phyloP scores from a whole-genome alignment of 2,113 vertebrate species.

The Ursus arctos region DNA sequence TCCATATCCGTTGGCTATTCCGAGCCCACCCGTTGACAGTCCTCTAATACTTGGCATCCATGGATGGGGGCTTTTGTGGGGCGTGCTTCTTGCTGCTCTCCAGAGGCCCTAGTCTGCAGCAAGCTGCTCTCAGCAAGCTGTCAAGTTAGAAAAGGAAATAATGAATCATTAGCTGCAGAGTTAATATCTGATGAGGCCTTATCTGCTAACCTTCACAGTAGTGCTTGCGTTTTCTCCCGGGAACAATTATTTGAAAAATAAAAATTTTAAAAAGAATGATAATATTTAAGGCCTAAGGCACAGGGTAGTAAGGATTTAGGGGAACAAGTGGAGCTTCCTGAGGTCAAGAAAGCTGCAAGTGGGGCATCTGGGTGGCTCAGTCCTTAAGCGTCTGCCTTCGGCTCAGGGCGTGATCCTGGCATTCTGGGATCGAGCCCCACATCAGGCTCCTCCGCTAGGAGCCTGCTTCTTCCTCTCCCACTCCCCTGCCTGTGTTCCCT shows the following conservation, averaged over 20 bases:
- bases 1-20: background rate
- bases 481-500: too few relatives aligned
- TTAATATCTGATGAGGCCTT: background rate
- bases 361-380: too few relatives aligned
- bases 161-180: slow-evolving; percentile 48
- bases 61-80: background rate
- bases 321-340: background rate
- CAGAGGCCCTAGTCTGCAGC: background rate
- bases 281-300: background rate
- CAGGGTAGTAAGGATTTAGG: background rate
- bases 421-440: too few relatives aligned
- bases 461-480: too few relatives aligned
- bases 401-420: too few relatives aligned
- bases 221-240: background rate
- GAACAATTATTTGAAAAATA: background rate
- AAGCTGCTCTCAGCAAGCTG: slow-evolving; percentile 41
- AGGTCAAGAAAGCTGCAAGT: background rate
- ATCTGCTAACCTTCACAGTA: background rate
- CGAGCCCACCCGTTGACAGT: rapidly evolving
- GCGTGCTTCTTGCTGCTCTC: background rate
- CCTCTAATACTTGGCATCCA: background rate
- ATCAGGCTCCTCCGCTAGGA: too few relatives aligned
- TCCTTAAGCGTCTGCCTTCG: too few relatives aligned
- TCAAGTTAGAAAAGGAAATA: slow-evolving; percentile 35
- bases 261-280: background rate